Conservation (phyloP, 1,140 invertebrate species). For the Temnothorax nylanderi region DNA sequence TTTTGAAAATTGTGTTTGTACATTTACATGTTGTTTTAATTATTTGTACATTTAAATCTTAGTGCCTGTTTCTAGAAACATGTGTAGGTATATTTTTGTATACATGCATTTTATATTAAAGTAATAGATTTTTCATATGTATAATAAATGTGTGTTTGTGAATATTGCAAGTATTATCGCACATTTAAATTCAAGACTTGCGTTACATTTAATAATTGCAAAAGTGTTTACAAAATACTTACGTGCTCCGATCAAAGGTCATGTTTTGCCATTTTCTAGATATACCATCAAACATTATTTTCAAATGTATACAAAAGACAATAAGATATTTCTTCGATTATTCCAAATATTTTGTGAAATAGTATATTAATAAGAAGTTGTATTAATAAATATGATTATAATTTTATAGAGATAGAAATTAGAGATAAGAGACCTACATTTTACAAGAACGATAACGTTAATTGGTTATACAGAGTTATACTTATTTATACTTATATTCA, state of each 20-base stretch:
- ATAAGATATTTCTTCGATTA: background rate
- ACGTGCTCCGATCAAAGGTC: background rate
- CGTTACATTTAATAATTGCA: background rate
- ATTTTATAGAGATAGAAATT: no score
- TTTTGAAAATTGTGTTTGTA: slow-evolving; percentile 4
- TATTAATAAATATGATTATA: background rate
- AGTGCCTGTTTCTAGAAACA: background rate
- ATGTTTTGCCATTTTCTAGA: slow-evolving; percentile 10
- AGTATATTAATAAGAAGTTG: background rate
- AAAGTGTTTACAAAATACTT: slow-evolving; percentile 16
- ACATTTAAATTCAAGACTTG: background rate
- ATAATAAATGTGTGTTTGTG: background rate
- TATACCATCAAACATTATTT: background rate
- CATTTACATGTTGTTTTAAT: background rate
- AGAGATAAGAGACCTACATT: no score
- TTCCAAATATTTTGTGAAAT: background rate
- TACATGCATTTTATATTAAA: background rate
- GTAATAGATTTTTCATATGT: background rate
- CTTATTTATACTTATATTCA: no score
- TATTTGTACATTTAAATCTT: background rate
- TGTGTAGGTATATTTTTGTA: background rate
- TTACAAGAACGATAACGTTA: no score
- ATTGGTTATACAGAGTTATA: no score
- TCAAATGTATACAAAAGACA: background rate
- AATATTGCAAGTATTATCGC: background rate